Evolutionary conservation across 2,797 vertebrate genomes (phyloP), one percentile per base, ranked within the genome.

Genomic region (Poeciliopsis presidionis): DNA sequence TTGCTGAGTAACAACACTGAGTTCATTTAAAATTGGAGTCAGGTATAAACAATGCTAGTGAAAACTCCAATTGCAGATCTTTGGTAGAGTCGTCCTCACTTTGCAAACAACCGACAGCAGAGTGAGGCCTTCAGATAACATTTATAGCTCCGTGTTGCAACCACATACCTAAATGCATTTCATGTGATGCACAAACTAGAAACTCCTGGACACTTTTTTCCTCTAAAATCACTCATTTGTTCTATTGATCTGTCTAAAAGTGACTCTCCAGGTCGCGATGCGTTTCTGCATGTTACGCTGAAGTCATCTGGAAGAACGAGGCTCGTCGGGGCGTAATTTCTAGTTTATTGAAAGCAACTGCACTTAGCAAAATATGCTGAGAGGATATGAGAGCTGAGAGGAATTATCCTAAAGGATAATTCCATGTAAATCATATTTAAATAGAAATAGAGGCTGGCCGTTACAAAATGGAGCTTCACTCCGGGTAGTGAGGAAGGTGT

Each of bases 401-500:
- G n/a, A n/a, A n/a, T n/a, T n/a, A n/a, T 43, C 12, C n/a, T 41
- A 13, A 70, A 13, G 67, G 25, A 28, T 70, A 2, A 28, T 28
- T 28, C 22, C 41, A 39, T n/a, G 41, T 46, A 28, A 45, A 70
- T 28, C 12, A 70, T 45, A 45, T 13, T 41, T n/a, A 55, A 55
- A 28, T 28, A 28, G 16, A 46, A 51, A 49, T 14, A 46, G 41
- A 71, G 20, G 30, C 36, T 78, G 77, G 33, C 46, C 41, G 7
- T 85, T 70, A 90, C 89, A 92, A 94, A 93, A 93, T 93, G 92
- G 90, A 88, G 88, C 78, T 77, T 22, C 0, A 0, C 78, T 43
- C 45, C 63, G 78, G 81, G 76, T 61, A 81, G 91, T 77, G 84
- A 84, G 85, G 80, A 76, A 73, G 76, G 65, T 73, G 78, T 90